Conservation (phyloP, 2,797 vertebrate genomes). For the Botia almorhae region DNA sequence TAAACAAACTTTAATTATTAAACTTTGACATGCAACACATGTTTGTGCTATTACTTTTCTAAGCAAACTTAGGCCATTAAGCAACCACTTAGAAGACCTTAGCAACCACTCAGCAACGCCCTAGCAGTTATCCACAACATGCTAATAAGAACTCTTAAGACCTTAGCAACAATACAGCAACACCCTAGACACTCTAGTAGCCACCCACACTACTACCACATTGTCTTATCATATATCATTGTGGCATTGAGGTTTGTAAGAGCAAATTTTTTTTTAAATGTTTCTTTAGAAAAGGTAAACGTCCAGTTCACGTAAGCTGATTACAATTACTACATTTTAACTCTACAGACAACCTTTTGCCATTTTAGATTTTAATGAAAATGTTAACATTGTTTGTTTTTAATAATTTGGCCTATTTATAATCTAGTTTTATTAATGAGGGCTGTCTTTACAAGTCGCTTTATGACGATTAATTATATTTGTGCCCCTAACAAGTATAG, state of each 20-base stretch:
- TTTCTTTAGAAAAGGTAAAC: neutral
- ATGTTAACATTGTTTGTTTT: neutral
- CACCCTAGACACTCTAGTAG: neutral
- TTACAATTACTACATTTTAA: neutral
- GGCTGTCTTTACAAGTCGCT: no score
- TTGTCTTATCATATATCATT: neutral
- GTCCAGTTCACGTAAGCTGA: neutral
- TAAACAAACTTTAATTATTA: no score
- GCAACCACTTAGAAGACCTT: no score
- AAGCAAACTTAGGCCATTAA: no score
- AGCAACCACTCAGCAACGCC: no score
- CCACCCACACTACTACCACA: neutral
- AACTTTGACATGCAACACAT: no score
- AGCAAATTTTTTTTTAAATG: no score
- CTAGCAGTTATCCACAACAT: no score
- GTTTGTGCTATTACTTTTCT: no score
- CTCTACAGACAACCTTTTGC: constrained; percentile 17
- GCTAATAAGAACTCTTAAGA: neutral
- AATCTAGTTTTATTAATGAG: neutral
- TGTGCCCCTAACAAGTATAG: neutral
- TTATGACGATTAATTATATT: neutral
- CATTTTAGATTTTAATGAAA: constrained; percentile 8
- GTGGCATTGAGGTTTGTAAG: no score
- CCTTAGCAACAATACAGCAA: neutral
- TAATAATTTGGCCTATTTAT: neutral